A percentile compares a stretch with the other conserved stretches of the same genome.
Evolutionary conservation across 2,888 invertebrate species (phyloP).

Genomic region (Plutella xylostella): DNA sequence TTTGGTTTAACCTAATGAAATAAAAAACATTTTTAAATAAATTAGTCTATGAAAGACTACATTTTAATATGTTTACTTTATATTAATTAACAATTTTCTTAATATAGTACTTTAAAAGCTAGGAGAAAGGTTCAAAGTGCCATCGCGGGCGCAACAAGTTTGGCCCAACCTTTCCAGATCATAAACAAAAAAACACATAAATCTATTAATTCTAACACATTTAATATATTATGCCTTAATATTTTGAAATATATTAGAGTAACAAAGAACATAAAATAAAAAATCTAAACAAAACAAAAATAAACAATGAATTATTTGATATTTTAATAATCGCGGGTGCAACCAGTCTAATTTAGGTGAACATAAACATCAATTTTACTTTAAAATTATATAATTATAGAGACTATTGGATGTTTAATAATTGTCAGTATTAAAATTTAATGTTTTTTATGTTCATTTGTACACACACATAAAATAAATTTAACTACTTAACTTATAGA

Average conservation of each 20-base stretch:
- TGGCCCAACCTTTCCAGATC: conserved; percentile 16
- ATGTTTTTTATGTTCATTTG: too few relatives aligned
- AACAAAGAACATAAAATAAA: not conserved
- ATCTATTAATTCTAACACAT: conserved; percentile 13
- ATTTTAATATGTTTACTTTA: conserved; percentile 14
- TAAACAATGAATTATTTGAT: conserved; percentile 13
- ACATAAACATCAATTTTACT: conserved; percentile 15
- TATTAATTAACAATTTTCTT: conserved; percentile 8
- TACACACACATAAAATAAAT: too few relatives aligned
- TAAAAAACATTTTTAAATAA: too few relatives aligned
- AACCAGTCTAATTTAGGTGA: conserved; percentile 15
- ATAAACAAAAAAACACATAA: conserved; percentile 8
- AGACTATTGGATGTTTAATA: too few relatives aligned
- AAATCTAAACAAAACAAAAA: conserved; percentile 11
- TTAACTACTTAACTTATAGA: too few relatives aligned
- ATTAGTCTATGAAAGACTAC: conserved; percentile 13
- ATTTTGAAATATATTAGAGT: conserved; percentile 1
- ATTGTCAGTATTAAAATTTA: too few relatives aligned
- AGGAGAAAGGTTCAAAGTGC: conserved; percentile 9
- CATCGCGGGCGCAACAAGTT: conserved; percentile 10
- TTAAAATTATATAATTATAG: too few relatives aligned
- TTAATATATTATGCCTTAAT: conserved; percentile 10
- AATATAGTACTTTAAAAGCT: conserved; percentile 4
- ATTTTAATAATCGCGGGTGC: conserved; percentile 11
- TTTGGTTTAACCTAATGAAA: too few relatives aligned